Conservation (phyloP, 2,797 vertebrate species). For the Brachymystax lenok region DNA sequence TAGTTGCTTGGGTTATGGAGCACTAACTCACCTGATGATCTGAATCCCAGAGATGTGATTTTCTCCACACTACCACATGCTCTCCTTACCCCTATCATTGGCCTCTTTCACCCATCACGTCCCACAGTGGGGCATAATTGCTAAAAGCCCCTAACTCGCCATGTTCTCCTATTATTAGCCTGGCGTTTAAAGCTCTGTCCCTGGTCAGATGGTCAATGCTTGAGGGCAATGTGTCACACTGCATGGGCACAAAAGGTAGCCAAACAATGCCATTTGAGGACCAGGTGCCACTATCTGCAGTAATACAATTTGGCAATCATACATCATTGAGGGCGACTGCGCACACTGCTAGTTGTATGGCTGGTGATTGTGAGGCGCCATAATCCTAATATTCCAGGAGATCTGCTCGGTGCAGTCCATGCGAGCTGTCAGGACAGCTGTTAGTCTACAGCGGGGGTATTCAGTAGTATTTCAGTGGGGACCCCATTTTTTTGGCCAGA, state of each 20-base stretch:
- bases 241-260: constrained; percentile 80
- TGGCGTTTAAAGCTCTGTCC: constrained; percentile 70
- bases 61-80: constrained; percentile 32
- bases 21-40: constrained; percentile 52
- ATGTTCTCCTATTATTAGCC: constrained; percentile 77
- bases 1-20: constrained; percentile 12
- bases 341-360: constrained; percentile 61
- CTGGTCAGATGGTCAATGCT: constrained; percentile 84
- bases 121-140: constrained; percentile 77
- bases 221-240: constrained; percentile 80
- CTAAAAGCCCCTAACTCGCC: constrained; percentile 68
- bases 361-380: constrained; percentile 57
- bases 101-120: constrained; percentile 71
- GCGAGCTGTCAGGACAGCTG: constrained; percentile 50
- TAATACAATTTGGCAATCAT: constrained; percentile 71
- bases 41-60: constrained; percentile 19
- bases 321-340: constrained; percentile 70
- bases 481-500: too few species aligned
- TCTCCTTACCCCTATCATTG: constrained; percentile 38
- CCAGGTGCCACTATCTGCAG: constrained; percentile 76
- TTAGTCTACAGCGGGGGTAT: constrained; percentile 27
- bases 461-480: too few species aligned
- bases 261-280: constrained; percentile 79
- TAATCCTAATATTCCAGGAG: constrained; percentile 63
- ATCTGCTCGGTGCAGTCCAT: constrained; percentile 21